Evolutionary conservation across 2,888 invertebrate genomes (phyloP).

Genomic region (Plebejus anna): DNA sequence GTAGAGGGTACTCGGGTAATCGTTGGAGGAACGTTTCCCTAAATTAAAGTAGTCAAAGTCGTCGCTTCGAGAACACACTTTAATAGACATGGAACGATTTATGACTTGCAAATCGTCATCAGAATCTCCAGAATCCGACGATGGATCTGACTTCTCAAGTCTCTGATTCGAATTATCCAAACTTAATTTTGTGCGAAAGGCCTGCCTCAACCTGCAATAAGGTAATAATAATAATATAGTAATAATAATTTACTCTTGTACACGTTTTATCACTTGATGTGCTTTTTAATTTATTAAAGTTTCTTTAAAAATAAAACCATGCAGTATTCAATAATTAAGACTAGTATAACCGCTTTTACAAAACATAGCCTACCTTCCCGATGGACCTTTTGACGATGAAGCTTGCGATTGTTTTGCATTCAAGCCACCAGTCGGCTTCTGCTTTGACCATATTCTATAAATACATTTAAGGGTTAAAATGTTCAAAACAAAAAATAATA

Average conservation of each 20-base stretch:
- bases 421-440: constrained; percentile 48
- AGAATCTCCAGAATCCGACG: constrained; percentile 70
- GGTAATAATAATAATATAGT: not conserved
- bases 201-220: constrained; percentile 49
- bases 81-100: constrained; percentile 75
- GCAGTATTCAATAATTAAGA: not conserved
- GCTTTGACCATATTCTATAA: constrained; percentile 67
- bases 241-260: not conserved
- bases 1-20: constrained; percentile 56
- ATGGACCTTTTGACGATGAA: constrained; percentile 49
- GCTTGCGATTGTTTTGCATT: constrained; percentile 48
- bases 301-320: too few relatives aligned
- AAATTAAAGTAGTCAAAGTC: constrained; percentile 82
- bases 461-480: not conserved
- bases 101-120: constrained; percentile 72
- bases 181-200: constrained; percentile 48
- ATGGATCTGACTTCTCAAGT: constrained; percentile 48
- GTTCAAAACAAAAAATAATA: not conserved
- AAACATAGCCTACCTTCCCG: constrained; percentile 46
- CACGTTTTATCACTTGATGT: not conserved
- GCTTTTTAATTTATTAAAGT: too few relatives aligned
- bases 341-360: not conserved
- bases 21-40: constrained; percentile 56
- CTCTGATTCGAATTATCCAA: constrained; percentile 51
- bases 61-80: constrained; percentile 78